Evolutionary conservation across 2,888 invertebrate genomes (phyloP).

Genomic region (Sarcophaga subvicina): DNA sequence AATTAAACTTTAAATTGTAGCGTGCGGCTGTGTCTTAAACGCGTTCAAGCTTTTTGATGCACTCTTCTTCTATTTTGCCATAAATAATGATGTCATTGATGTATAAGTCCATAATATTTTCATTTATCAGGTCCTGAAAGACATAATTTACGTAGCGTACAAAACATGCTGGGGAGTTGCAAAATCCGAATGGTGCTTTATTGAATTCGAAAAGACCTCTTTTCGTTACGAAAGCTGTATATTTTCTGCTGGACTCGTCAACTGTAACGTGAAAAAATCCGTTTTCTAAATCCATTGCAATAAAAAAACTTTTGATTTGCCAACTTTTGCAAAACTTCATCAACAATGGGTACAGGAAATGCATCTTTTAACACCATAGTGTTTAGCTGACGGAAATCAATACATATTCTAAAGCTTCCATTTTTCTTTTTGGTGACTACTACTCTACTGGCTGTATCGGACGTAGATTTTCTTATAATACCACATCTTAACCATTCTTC

Average conservation of each 20-base stretch:
- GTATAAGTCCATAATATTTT: conserved; percentile 15
- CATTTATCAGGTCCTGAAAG: conserved; percentile 55
- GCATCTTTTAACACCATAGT: too few species aligned
- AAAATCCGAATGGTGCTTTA: conserved; percentile 54
- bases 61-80: conserved; percentile 40
- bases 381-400: too few species aligned
- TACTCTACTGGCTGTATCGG: conserved; percentile 18
- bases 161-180: conserved; percentile 57
- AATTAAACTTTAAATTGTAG: conserved; percentile 34
- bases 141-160: conserved; percentile 57
- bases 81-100: conserved; percentile 56
- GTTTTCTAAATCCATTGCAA: too few species aligned
- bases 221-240: conserved; percentile 35
- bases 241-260: neutral
- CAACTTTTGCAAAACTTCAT: too few species aligned
- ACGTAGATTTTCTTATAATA: conserved; percentile 31
- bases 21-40: neutral
- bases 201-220: conserved; percentile 54
- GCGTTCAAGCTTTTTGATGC: neutral
- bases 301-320: too few species aligned
- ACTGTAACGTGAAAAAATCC: too few species aligned
- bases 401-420: neutral
- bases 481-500: conserved; percentile 7
- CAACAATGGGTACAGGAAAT: too few species aligned
- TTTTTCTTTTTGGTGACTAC: conserved; percentile 11